phyloP scores from a whole-genome alignment of 2,113 vertebrate genomes.

The Corythoichthys intestinalis region DNA sequence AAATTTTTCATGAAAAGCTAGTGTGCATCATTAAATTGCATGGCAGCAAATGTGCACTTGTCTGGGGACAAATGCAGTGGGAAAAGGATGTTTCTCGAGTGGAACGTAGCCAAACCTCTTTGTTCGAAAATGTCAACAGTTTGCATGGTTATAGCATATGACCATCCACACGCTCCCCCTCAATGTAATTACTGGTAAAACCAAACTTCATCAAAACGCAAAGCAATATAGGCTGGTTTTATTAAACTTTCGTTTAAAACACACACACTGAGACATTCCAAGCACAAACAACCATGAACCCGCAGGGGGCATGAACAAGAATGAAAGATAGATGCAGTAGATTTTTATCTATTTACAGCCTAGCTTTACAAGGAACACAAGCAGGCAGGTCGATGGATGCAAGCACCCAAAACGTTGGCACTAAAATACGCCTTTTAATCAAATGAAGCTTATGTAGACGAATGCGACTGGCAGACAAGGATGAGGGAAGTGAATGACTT shows the following conservation, averaged over 20 bases:
- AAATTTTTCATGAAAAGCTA: not conserved
- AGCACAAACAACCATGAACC: not conserved
- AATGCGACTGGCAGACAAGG: not conserved
- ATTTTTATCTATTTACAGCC: not conserved
- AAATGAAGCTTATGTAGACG: not conserved
- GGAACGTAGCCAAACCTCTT: not conserved
- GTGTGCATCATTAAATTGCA: too few species aligned
- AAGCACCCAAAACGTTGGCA: not conserved
- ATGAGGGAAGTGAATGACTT: too few species aligned
- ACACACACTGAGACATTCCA: not conserved
- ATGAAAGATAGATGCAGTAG: not conserved
- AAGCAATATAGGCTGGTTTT: too few species aligned
- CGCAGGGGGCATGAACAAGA: not conserved
- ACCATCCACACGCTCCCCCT: not conserved
- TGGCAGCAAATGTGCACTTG: too few species aligned
- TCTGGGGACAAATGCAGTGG: too few species aligned
- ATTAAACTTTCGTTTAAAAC: not conserved
- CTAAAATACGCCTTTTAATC: conserved; percentile 1
- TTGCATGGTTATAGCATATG: not conserved
- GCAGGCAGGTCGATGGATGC: not conserved
- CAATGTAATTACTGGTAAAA: not conserved
- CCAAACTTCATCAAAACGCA: too few species aligned
- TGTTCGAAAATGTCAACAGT: conserved; percentile 2
- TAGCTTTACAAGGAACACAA: not conserved
- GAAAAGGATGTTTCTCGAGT: not conserved